A percentile compares a stretch with the other conserved stretches of the same genome.
Conservation (phyloP, 2,797 vertebrate species). For the Gallinago nigripennis region DNA sequence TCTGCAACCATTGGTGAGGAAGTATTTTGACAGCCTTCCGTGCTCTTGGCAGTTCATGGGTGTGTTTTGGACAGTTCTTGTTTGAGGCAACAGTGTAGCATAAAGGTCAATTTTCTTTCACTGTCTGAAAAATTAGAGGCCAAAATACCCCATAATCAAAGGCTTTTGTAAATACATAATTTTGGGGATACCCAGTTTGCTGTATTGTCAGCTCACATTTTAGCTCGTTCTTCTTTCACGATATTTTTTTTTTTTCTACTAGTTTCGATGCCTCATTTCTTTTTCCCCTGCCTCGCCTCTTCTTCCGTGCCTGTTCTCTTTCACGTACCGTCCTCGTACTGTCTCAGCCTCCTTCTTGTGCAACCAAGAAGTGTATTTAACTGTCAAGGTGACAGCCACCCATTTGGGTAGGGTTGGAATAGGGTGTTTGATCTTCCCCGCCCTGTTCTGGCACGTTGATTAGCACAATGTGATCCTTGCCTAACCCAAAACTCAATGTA, state of each 20-base stretch:
- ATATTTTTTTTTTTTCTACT: neutral
- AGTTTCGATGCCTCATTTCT: neutral
- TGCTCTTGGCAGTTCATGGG: neutral
- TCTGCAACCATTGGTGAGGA: neutral
- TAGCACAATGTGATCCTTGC: neutral
- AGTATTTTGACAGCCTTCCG: neutral
- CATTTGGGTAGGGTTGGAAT: neutral
- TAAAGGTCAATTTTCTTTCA: neutral
- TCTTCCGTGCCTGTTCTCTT: neutral
- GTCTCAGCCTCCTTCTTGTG: neutral
- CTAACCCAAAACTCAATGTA: neutral
- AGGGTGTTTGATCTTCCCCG: fast-evolving
- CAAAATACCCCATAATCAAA: neutral
- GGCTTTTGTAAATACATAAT: neutral
- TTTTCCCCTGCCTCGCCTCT: neutral
- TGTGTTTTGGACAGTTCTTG: neutral
- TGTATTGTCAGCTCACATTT: neutral
- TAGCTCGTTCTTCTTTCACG: neutral
- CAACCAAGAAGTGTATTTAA: neutral
- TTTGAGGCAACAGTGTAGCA: neutral
- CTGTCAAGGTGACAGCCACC: neutral
- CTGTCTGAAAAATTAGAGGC: neutral
- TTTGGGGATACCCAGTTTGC: neutral
- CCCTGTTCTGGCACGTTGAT: neutral
- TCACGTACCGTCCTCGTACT: neutral